These are phyloP conservation scores for Montifringilla adamsi DNA, from an alignment of 2,113 vertebrate genomes.

Conservation along the genomic window DNA sequence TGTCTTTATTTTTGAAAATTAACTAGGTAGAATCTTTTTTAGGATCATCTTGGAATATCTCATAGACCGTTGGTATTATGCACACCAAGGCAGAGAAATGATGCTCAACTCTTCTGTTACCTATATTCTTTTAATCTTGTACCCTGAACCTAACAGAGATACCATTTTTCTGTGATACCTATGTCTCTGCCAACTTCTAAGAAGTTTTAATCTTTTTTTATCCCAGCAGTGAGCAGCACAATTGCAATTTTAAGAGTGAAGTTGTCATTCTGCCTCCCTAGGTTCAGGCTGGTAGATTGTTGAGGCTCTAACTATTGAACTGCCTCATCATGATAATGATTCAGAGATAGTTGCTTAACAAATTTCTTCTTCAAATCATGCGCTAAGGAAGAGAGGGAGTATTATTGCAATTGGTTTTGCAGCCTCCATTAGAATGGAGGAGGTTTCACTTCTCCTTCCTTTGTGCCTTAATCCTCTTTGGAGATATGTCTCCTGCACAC, in stretches of 20 bases:
- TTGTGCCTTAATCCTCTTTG: not conserved
- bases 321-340: not conserved
- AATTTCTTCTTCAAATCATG: not conserved
- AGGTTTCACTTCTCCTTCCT: not conserved
- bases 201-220: not conserved
- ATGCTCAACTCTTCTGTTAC: not conserved
- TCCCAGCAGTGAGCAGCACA: not conserved
- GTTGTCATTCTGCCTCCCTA: not conserved
- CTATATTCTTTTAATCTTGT: not conserved
- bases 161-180: not conserved
- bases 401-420: not conserved
- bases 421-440: not conserved
- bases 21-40: not conserved
- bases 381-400: not conserved
- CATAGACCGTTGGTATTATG: not conserved
- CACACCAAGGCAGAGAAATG: not conserved
- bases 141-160: not conserved
- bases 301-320: not conserved
- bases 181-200: not conserved
- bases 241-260: not conserved
- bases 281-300: not conserved
- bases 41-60: not conserved
- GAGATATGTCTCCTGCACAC: not conserved
- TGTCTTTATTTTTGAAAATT: not conserved
- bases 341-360: not conserved